Conservation (phyloP, 1,140 invertebrate genomes). For the Andricus grossulariae region DNA sequence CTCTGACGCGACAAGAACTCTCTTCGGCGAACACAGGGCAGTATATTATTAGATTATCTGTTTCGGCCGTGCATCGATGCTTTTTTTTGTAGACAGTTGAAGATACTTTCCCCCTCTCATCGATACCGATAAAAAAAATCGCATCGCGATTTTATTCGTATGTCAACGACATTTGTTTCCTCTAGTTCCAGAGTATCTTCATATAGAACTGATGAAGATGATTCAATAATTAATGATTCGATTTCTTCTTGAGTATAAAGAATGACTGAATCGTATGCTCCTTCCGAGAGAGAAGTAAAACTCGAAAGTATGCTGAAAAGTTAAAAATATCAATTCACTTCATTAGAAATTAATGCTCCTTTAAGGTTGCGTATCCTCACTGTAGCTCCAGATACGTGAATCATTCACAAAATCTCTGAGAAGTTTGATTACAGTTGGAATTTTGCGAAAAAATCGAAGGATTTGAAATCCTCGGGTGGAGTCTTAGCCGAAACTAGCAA, state of each 20-base stretch:
- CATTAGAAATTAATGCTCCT: neutral
- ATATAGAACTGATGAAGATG: no score
- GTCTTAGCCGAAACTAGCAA: neutral
- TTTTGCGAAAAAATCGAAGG: slow-evolving; percentile 7
- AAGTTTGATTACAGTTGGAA: neutral
- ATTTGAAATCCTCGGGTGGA: neutral
- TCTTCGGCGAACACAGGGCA: no score
- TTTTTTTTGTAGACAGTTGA: no score
- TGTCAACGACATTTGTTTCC: neutral
- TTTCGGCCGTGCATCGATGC: no score
- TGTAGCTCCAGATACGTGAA: neutral
- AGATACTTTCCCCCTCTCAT: no score
- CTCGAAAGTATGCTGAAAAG: neutral
- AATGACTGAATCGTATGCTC: neutral
- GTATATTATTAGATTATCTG: no score
- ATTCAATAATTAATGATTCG: no score
- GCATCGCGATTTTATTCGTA: no score
- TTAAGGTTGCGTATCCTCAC: neutral
- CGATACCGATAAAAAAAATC: no score
- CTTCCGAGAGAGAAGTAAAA: neutral
- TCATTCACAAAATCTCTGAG: neutral
- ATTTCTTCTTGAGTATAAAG: no score
- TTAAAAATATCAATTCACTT: neutral
- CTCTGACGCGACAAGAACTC: no score
- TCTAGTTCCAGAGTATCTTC: neutral